A percentile compares a stretch with the other conserved stretches of the same genome.
phyloP scores from a whole-genome alignment of 2,888 invertebrate species.

The Leptura quadrifasciata region DNA sequence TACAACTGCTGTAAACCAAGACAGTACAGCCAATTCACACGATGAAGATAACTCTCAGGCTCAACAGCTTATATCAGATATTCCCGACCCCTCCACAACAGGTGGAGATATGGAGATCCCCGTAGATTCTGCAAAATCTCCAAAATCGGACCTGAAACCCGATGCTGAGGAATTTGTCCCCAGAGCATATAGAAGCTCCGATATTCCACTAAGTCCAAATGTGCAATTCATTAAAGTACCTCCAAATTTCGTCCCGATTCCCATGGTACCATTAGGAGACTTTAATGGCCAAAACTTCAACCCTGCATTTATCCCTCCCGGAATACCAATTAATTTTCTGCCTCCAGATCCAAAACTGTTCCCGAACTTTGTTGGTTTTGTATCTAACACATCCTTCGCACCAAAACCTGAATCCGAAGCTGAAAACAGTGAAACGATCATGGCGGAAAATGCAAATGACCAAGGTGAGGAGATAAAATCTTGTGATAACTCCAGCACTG shows the following conservation, averaged over 20 bases:
- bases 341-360: constrained; percentile 63
- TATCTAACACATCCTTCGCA: constrained; percentile 50
- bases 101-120: constrained; percentile 18
- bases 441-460: constrained; percentile 25
- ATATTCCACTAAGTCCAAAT: constrained; percentile 58
- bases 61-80: constrained; percentile 14
- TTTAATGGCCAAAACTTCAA: constrained; percentile 61
- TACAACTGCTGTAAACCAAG: constrained; percentile 24
- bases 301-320: constrained; percentile 66
- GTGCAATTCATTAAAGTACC: constrained; percentile 67
- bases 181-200: constrained; percentile 64
- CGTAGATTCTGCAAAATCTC: constrained; percentile 30
- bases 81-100: not conserved
- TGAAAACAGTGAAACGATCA: constrained; percentile 41
- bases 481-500: constrained; percentile 50
- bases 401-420: constrained; percentile 41
- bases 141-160: constrained; percentile 66
- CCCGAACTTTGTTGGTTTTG: constrained; percentile 62
- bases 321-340: constrained; percentile 68
- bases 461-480: constrained; percentile 36
- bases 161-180: constrained; percentile 74
- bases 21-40: constrained; percentile 28
- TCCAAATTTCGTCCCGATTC: constrained; percentile 69
- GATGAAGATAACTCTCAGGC: constrained; percentile 28
- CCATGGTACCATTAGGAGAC: constrained; percentile 64